Base-by-base conservation (phyloP, 2,888 invertebrate species). In the Trissoscelio sp. region DNA sequence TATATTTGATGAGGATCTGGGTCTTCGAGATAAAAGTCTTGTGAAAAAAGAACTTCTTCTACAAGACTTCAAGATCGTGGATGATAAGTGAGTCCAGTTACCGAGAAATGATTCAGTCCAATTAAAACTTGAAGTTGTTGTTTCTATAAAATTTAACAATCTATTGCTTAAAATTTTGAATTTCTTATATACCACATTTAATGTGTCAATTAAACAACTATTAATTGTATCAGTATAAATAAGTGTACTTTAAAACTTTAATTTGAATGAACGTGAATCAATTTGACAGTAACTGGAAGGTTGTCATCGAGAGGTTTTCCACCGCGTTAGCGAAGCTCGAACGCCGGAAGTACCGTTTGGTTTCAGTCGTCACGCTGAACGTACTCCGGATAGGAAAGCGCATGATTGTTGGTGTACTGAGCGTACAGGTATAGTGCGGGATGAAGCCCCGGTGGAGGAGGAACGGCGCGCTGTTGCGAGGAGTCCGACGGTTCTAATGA, bases 401-500 rank as follows among this genome's bases (percentile, higher is more conserved):
- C 64, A 69, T 89, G 84, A 77, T 84, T 88, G 82, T 89, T 89
- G 81, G 90, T 88, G 86, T 91, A 91, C 88, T 91, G 91, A 83
- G 91, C 91, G 85, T 91, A 91, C 69, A 91, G 84, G 85, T 91
- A 91, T 64, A 91, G 86, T 78, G 91, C 90, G 83, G 91, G 91
- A 83, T 91, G 90, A 84, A 91, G 85, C 69, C 90, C 90, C 75
- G 90, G 88, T 67, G 89, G 89, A 72, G 78, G 89, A 77, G 80
- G 72, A 80, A 88, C 86, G 79, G 87, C 86, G 83, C 88, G 87
- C 75, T 88, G 86, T 85, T 85, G 82, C 85, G 87, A 79, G 83
- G 87, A 81, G 85, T 88, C 81, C 86, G 82, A 79, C 86, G 86
- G 62, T 58, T 81, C 79, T 83, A 80, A 74, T 57, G 87, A 82